Evolutionary conservation across 2,797 vertebrate species (phyloP), one percentile per base, ranked within the genome.

Genomic region (Holocentrus rufus): DNA sequence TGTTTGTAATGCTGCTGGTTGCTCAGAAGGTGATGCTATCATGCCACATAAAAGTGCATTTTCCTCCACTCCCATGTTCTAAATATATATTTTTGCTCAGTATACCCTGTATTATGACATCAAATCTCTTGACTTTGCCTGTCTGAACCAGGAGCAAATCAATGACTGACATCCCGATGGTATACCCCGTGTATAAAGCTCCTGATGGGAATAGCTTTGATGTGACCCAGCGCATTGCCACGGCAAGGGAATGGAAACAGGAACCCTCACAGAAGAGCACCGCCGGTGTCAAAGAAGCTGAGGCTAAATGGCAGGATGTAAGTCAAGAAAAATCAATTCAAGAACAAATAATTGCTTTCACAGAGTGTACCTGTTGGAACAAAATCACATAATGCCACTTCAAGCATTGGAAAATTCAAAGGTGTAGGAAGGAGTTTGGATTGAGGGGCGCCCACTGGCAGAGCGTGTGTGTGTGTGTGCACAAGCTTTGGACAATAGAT

Each of bases 301-400:
- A 98, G 80, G 94, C 94, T 39, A 94, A 96, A 68, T 99, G 97
- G 98, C 97, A 98, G 64, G 96, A 96, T 87, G 97, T 97, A 90
- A 95, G 94, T 92, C 30, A 4, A 55, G 22, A 44, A 61, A 22
- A 18, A 23, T 30, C 13, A 34, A 52, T 30, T 62, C 15, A 34
- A 50, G n/a, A 50, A 50, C 18, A 50, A 9, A 44, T 18, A 5
- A 17, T 20, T 9, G 47, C 47, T 50, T 50, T 20, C 47, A 47
- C 39, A 44, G 42, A 44, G 42, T 15, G 14, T 15, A 44, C 14
- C 13, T 44, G 42, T 44, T 44, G 42, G 14, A 44, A 15, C 14
- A 15, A 44, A 42, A 42, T 13, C 13, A 7, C 34, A 7, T 7
- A 7, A 36, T 36, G 34, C 34, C 11, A 13, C 11, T 39, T 44